Evolutionary conservation across 2,797 vertebrate species (phyloP).

Genomic region (Tokudaia tokunoshimensis): DNA sequence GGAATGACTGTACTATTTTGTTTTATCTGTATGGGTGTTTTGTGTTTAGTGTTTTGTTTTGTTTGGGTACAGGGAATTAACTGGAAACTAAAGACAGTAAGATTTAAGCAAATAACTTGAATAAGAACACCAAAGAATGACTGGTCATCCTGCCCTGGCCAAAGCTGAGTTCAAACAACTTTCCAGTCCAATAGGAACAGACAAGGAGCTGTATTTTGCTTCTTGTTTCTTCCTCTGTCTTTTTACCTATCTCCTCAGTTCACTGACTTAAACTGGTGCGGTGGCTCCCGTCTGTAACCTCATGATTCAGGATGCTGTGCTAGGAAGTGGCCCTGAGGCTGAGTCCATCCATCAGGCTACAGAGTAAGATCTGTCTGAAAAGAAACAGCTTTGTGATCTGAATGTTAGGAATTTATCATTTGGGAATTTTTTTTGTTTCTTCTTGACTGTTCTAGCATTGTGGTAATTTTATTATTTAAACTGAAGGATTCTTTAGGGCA

Average conservation of each 20-base stretch:
- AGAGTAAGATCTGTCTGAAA: neutral
- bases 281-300: neutral
- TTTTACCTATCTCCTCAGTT: neutral
- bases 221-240: neutral
- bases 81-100: neutral
- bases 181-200: neutral
- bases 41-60: neutral
- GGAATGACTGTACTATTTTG: neutral
- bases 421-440: neutral
- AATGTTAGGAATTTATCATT: neutral
- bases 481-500: neutral
- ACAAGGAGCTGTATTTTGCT: neutral
- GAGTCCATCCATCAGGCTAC: neutral
- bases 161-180: neutral
- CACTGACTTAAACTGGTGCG: neutral
- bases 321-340: neutral
- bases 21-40: neutral
- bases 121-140: neutral
- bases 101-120: neutral
- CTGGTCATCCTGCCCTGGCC: neutral
- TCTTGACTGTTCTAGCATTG: neutral
- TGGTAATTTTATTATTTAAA: slow-evolving; percentile 46
- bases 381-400: neutral
- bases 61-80: slow-evolving; percentile 4
- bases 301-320: neutral